Evolutionary conservation across 1,140 invertebrate species (phyloP), one percentile per base, ranked within the genome.

Genomic region (Adelges cooleyi): DNA sequence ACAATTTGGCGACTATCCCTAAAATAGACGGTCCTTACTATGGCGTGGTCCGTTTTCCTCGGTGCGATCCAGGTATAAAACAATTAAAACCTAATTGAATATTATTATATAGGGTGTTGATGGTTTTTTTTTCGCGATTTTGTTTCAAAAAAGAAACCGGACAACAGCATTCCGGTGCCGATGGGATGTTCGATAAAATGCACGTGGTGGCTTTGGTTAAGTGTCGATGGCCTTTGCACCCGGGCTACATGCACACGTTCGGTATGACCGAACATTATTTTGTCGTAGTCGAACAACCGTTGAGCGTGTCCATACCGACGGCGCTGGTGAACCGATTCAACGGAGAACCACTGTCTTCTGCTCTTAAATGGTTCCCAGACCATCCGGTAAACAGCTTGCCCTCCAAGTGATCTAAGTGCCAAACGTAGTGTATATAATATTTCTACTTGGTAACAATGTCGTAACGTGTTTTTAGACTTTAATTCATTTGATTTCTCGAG

Each of bases 181-280:
- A 62, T 11, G 40, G 46, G 17, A 62, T 62, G 44, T 56, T 66
- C 20, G 27, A n/a, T 17, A 22, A 22, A 52, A 38, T 44, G 6
- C 20, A 11, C 53, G 40, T 70, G 1, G 67, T 70, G 18, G 68
- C 66, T 15, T 49, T 54, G 29, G 66, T 91, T 65, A 85, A 84
- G 1, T 81, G 85, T 8, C 78, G 87, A 65, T 90, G 88, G 85
- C 74, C 79, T 3, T 71, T 90, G 4, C 80, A 89, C 75, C 87
- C 89, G 0, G 81, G 84, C 0, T 94, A 94, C 67, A 92, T 91
- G 86, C 91, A 94, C 71, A 88, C 87, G 10, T 94, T 93, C 76
- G 87, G 86, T 15, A 80, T 92, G 25, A 90, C 89, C 0, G 82
- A 89, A 27, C 86, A 90, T 71, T 92, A 85, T 73, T 90, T 85